phyloP scores from a whole-genome alignment of 2,888 invertebrate genomes.

The Gasteruption jaculator region DNA sequence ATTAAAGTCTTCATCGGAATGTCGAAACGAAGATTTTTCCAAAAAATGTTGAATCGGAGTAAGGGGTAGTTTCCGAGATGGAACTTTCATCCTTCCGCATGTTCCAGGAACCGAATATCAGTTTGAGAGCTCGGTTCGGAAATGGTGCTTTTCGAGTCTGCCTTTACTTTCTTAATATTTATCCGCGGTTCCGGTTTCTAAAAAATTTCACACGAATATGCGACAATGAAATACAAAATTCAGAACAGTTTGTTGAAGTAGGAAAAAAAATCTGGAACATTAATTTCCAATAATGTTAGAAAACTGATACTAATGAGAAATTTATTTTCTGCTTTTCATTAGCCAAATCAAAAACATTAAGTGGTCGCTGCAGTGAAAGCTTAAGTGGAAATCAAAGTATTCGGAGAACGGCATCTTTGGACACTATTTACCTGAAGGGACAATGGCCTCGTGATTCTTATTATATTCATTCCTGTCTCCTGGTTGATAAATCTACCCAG shows the following conservation, averaged over 20 bases:
- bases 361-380: slow-evolving; percentile 53
- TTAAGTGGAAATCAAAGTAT: slow-evolving; percentile 62
- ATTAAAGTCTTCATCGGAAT: too few relatives aligned
- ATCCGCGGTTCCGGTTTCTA: too few relatives aligned
- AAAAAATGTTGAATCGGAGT: too few relatives aligned
- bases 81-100: slow-evolving; percentile 11
- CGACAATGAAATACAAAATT: too few relatives aligned
- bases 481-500: slow-evolving; percentile 77
- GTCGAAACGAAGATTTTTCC: too few relatives aligned
- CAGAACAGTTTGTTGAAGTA: too few relatives aligned
- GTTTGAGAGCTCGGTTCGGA: slow-evolving; percentile 29
- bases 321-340: slow-evolving; percentile 29
- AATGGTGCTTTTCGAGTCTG: slow-evolving; percentile 11
- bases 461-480: slow-evolving; percentile 63
- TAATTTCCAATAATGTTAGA: too few relatives aligned
- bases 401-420: slow-evolving; percentile 73
- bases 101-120: slow-evolving; percentile 29
- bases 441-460: slow-evolving; percentile 72
- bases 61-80: too few relatives aligned
- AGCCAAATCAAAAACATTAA: slow-evolving; percentile 57
- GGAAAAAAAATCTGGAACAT: too few relatives aligned
- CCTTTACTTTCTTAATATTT: too few relatives aligned
- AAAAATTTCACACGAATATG: too few relatives aligned
- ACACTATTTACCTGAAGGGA: slow-evolving; percentile 74
- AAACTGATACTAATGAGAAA: too few relatives aligned